phyloP scores from a whole-genome alignment of 2,888 invertebrate genomes.

The Ypsolopha scabrella region DNA sequence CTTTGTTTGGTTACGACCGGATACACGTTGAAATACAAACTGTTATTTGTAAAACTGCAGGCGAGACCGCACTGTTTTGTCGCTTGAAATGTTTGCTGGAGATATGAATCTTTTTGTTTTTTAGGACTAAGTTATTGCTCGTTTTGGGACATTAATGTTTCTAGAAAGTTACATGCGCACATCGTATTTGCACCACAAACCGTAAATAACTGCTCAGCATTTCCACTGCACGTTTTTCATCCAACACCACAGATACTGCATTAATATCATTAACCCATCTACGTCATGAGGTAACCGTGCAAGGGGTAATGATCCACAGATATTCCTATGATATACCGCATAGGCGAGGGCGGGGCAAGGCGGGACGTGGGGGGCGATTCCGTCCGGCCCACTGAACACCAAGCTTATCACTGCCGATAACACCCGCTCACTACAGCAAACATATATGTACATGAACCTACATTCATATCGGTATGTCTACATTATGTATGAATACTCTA shows the following conservation, averaged over 20 bases:
- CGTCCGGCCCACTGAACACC: slow-evolving; percentile 27
- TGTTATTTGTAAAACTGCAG: slow-evolving; percentile 1
- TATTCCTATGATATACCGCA: not conserved
- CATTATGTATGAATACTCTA: slow-evolving; percentile 6
- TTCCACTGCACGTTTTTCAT: no score
- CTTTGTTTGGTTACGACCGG: slow-evolving; percentile 39
- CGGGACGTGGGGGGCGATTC: slow-evolving; percentile 5
- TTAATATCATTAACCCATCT: no score
- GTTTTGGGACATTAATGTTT: no score
- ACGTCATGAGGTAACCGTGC: no score
- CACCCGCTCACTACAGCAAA: slow-evolving; percentile 16
- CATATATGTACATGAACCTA: slow-evolving; percentile 12
- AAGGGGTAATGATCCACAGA: not conserved
- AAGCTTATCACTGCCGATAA: slow-evolving; percentile 57
- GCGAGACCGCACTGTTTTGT: not conserved
- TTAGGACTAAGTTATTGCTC: no score
- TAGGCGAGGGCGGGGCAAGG: not conserved
- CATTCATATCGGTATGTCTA: not conserved
- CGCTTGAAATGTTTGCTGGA: not conserved
- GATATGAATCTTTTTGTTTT: no score
- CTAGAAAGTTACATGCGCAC: no score
- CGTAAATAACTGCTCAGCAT: no score
- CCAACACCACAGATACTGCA: no score
- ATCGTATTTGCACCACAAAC: no score
- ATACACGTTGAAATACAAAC: slow-evolving; percentile 28